Evolutionary conservation across 2,113 vertebrate genomes (phyloP).

Genomic region (Gadus chalcogrammus): DNA sequence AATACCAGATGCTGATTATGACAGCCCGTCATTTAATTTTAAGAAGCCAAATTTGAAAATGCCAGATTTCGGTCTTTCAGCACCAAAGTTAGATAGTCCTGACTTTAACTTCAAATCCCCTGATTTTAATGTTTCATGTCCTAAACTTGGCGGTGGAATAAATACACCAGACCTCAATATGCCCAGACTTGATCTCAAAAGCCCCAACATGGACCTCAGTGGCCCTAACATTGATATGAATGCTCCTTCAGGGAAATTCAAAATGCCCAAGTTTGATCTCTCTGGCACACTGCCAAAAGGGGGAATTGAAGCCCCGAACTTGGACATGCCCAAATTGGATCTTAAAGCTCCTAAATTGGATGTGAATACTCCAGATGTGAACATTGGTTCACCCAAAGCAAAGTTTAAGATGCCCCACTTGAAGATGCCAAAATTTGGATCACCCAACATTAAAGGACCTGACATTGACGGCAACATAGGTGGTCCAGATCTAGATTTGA

Average conservation of each 20-base stretch:
- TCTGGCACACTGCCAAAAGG: neutral
- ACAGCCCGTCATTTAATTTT: constrained; percentile 40
- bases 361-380: constrained; percentile 28
- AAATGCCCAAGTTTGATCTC: constrained; percentile 2
- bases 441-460: constrained; percentile 22
- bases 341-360: constrained; percentile 23
- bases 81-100: constrained; percentile 25
- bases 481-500: constrained; percentile 28
- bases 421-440: constrained; percentile 29
- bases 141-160: constrained; percentile 20
- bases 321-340: constrained; percentile 20
- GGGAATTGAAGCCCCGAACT: constrained; percentile 1
- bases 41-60: constrained; percentile 46
- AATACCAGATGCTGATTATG: constrained; percentile 24
- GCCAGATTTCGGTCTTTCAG: constrained; percentile 22
- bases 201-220: constrained; percentile 15
- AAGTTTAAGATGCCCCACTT: constrained; percentile 29
- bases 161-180: constrained; percentile 14
- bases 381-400: constrained; percentile 21
- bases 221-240: constrained; percentile 11
- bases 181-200: constrained; percentile 5
- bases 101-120: constrained; percentile 18
- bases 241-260: constrained; percentile 2
- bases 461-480: constrained; percentile 20
- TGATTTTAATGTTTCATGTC: constrained; percentile 20